Conservation (phyloP, 2,888 invertebrate genomes). For the Zygogramma bicolorata region DNA sequence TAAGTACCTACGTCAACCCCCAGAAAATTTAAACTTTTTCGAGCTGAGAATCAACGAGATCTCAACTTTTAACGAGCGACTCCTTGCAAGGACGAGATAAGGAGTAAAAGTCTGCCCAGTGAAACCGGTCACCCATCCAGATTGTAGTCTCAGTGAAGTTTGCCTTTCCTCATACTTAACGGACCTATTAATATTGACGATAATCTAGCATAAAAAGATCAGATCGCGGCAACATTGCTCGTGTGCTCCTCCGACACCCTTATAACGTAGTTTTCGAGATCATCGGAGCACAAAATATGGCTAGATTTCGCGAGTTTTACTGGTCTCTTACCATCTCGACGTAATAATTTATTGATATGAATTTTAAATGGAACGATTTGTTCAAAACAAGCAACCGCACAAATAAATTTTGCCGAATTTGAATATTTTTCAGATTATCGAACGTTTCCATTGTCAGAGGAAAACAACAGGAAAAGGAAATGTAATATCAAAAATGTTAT, state of each 20-base stretch:
- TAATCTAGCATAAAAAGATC: too few species aligned
- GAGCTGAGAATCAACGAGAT: too few species aligned
- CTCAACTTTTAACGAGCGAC: too few species aligned
- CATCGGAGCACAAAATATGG: slow-evolving; percentile 65
- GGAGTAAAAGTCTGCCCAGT: too few species aligned
- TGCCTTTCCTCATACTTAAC: too few species aligned
- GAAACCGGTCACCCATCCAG: too few species aligned
- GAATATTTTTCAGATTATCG: slow-evolving; percentile 31
- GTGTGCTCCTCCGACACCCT: slow-evolving; percentile 52
- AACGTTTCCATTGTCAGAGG: not conserved
- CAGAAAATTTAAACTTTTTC: too few species aligned
- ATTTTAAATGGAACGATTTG: slow-evolving; percentile 41
- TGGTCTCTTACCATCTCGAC: slow-evolving; percentile 45
- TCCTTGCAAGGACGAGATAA: too few species aligned
- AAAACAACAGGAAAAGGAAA: not conserved
- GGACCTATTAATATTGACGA: too few species aligned
- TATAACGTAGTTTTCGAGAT: slow-evolving; percentile 63
- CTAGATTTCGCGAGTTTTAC: slow-evolving; percentile 59
- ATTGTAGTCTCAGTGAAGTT: too few species aligned
- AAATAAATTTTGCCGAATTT: slow-evolving; percentile 35
- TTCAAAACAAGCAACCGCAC: slow-evolving; percentile 36
- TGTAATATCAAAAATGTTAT: not conserved
- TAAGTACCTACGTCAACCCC: too few species aligned
- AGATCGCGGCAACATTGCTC: slow-evolving; percentile 20
- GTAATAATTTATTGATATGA: slow-evolving; percentile 50